phyloP scores from a whole-genome alignment of 2,797 vertebrate species.

The Mycteria americana region DNA sequence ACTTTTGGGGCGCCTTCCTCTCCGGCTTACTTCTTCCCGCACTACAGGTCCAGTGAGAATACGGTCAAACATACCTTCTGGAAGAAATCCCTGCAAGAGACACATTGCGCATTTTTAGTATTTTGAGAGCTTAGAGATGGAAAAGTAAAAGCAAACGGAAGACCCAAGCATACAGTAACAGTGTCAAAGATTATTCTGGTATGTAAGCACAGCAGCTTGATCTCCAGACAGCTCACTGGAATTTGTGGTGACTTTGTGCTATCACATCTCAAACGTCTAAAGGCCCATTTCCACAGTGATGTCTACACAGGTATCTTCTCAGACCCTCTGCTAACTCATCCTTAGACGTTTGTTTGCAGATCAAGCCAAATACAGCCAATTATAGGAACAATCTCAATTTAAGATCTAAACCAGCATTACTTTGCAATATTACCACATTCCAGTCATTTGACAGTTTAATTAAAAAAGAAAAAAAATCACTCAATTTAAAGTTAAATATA shows the following conservation, averaged over 20 bases:
- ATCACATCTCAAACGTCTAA: accelerated
- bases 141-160: background rate
- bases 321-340: background rate
- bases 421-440: background rate
- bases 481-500: background rate
- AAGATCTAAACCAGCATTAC: background rate
- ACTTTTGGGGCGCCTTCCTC: constrained; percentile 94
- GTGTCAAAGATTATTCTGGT: background rate
- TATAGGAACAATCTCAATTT: background rate
- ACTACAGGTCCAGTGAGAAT: constrained; percentile 97
- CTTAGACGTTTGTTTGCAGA: background rate
- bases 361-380: background rate
- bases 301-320: background rate
- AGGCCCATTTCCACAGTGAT: background rate
- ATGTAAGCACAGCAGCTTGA: background rate
- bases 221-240: background rate
- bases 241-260: background rate
- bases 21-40: constrained; percentile 93
- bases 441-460: background rate
- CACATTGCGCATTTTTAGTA: background rate
- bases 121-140: background rate
- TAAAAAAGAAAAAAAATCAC: background rate
- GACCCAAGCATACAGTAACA: accelerated
- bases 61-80: constrained; percentile 95
- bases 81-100: constrained; percentile 89